Conservation (phyloP, 1,140 invertebrate genomes). For the Lasioglossum baleicum region DNA sequence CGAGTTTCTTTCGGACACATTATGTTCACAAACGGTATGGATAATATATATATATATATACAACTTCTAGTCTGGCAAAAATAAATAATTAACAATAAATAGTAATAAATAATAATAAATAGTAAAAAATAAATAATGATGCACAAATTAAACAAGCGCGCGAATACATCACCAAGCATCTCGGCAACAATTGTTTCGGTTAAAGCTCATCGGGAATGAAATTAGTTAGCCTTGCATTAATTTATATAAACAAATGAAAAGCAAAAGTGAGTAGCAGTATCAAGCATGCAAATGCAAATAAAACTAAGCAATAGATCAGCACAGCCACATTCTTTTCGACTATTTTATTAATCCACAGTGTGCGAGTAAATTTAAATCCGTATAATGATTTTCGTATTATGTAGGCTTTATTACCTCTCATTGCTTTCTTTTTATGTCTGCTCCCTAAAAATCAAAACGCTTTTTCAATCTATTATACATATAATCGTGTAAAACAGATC, state of each 20-base stretch:
- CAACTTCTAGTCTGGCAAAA: constrained; percentile 43
- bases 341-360: constrained; percentile 64
- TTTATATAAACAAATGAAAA: constrained; percentile 66
- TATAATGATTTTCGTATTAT: constrained; percentile 63
- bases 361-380: constrained; percentile 67
- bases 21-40: constrained; percentile 46
- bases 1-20: constrained; percentile 42
- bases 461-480: constrained; percentile 2
- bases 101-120: constrained; percentile 56
- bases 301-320: constrained; percentile 66
- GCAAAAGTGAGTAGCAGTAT: constrained; percentile 68
- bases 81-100: constrained; percentile 54
- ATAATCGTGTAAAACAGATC: neutral
- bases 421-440: constrained; percentile 77
- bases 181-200: constrained; percentile 27
- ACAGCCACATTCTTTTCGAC: constrained; percentile 67
- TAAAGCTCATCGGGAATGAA: constrained; percentile 38
- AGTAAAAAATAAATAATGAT: constrained; percentile 49
- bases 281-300: constrained; percentile 73
- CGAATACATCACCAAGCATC: constrained; percentile 34
- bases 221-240: constrained; percentile 33
- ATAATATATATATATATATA: constrained; percentile 54
- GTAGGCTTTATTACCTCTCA: constrained; percentile 76
- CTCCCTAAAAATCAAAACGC: constrained; percentile 69
- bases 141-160: constrained; percentile 49